These are phyloP conservation scores for Sebastiscus tertius DNA, from an alignment of 2,797 vertebrate species.

Conservation along the genomic window DNA sequence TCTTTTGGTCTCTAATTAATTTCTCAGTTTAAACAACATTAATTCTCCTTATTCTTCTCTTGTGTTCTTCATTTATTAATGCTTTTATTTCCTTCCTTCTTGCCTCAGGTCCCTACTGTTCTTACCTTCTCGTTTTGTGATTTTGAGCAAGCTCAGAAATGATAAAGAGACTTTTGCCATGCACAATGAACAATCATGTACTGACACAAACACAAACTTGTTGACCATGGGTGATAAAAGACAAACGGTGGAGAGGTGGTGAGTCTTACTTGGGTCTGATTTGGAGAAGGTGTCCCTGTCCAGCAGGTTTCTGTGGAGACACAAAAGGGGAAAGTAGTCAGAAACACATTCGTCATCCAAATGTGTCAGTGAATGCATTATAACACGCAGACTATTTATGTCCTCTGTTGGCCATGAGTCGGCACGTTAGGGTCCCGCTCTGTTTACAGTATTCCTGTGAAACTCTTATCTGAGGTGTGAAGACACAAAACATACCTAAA, in stretches of 20 bases:
- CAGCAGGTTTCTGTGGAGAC: slow-evolving; percentile 92
- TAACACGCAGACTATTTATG: slow-evolving; percentile 35
- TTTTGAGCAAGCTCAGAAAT: not conserved
- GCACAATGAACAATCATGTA: not conserved
- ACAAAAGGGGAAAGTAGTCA: slow-evolving; percentile 45
- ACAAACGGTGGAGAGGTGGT: not conserved
- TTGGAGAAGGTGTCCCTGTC: slow-evolving; percentile 99
- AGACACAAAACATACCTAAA: not conserved
- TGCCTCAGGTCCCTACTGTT: not conserved
- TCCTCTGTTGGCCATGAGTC: not conserved
- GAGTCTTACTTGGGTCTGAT: slow-evolving; percentile 96
- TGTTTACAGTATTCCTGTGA: slow-evolving; percentile 27
- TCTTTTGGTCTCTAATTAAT: not conserved
- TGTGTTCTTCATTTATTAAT: not conserved
- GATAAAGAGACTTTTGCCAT: not conserved
- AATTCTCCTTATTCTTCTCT: not conserved
- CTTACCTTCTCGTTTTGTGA: not conserved
- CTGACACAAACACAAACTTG: not conserved
- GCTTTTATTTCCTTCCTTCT: not conserved
- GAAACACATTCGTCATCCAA: slow-evolving; percentile 15
- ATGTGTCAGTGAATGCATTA: not conserved
- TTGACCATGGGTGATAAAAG: not conserved
- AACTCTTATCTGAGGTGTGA: slow-evolving; percentile 5
- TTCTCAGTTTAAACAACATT: not conserved
- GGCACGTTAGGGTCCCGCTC: not conserved